These are phyloP conservation scores for Centruroides vittatus DNA, from an alignment of 1,140 invertebrate genomes.

Conservation along the genomic window DNA sequence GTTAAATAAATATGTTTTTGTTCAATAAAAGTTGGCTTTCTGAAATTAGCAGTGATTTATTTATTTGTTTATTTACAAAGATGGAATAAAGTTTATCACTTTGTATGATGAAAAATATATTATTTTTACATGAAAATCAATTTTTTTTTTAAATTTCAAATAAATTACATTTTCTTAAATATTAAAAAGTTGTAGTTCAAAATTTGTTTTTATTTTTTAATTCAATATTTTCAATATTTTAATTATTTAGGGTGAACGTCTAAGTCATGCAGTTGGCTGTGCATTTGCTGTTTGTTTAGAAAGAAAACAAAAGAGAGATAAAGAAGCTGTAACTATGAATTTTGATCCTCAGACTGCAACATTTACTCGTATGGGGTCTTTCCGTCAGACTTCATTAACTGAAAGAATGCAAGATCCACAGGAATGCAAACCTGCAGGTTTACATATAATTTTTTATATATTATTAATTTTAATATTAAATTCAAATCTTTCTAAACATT, in stretches of 20 bases:
- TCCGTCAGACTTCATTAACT: constrained; percentile 64
- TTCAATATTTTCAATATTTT: background rate
- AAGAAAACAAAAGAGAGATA: constrained; percentile 91
- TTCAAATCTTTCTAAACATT: background rate
- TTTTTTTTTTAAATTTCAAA: too few relatives aligned
- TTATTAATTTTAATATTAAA: background rate
- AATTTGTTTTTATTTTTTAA: too few relatives aligned
- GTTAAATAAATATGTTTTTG: too few relatives aligned
- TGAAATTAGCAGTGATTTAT: too few relatives aligned
- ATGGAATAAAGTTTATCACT: too few relatives aligned
- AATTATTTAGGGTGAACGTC: constrained; percentile 54
- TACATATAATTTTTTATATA: background rate
- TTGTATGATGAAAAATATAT: too few relatives aligned
- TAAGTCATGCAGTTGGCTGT: constrained; percentile 97
- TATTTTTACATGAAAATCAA: too few relatives aligned
- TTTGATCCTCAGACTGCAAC: constrained; percentile 84
- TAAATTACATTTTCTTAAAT: too few relatives aligned
- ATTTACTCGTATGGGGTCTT: constrained; percentile 86
- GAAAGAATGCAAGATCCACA: constrained; percentile 46
- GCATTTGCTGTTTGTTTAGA: constrained; percentile 97
- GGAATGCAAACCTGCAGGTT: constrained; percentile 16
- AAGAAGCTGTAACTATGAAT: constrained; percentile 74
- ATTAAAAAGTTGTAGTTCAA: too few relatives aligned
- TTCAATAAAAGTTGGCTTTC: too few relatives aligned
- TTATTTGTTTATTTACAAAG: too few relatives aligned